Conservation (phyloP, 2,797 vertebrate genomes). For the Lithobates pipiens region DNA sequence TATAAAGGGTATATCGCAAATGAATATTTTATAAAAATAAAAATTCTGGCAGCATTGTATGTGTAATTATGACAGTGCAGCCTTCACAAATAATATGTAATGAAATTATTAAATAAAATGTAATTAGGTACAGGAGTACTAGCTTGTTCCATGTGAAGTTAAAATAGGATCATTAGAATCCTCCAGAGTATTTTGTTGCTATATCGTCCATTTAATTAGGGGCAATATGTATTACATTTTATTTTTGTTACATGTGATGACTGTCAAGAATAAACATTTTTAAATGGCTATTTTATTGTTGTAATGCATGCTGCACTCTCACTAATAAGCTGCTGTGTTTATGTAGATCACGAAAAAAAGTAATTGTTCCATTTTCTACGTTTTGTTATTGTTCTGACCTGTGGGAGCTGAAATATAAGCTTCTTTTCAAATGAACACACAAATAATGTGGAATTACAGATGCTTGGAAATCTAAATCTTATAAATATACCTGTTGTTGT, state of each 20-base stretch:
- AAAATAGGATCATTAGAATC: neutral
- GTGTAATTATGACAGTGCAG: neutral
- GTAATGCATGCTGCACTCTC: neutral
- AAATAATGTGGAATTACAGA: neutral
- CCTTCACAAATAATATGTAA: neutral
- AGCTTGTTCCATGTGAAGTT: neutral
- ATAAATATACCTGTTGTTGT: neutral
- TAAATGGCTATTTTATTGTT: neutral
- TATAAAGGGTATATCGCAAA: neutral
- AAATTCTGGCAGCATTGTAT: neutral
- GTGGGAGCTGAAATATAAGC: neutral
- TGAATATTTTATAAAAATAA: neutral
- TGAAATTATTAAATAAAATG: neutral
- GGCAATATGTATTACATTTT: conserved; percentile 17
- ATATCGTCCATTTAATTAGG: conserved; percentile 27
- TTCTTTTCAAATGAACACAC: neutral
- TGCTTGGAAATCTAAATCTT: neutral
- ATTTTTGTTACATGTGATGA: conserved; percentile 35
- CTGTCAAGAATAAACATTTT: conserved; percentile 10
- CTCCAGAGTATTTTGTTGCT: conserved; percentile 13
- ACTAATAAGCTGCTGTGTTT: neutral
- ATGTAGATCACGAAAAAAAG: neutral
- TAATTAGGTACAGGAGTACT: neutral
- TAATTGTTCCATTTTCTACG: neutral
- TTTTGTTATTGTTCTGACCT: neutral